Evolutionary conservation across 2,888 invertebrate species (phyloP).

Genomic region (Willowsia nigromaculata): DNA sequence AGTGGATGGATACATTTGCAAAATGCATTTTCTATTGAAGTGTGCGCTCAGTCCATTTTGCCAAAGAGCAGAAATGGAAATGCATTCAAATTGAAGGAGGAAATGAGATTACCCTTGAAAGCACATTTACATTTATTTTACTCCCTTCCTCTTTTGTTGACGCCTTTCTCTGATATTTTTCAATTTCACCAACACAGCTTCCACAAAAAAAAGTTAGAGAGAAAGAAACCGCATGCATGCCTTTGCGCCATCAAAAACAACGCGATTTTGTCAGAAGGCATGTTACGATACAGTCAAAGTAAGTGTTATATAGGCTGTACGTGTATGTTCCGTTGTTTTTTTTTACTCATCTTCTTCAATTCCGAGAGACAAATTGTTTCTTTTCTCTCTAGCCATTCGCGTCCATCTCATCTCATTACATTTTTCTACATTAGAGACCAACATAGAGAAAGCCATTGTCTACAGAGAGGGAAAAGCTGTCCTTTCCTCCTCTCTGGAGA

Average conservation of each 20-base stretch:
- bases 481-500: background rate
- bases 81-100: background rate
- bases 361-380: constrained; percentile 24
- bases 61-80: background rate
- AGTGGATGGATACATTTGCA: background rate
- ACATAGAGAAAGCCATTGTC: background rate
- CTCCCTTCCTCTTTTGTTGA: constrained; percentile 6
- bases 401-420: constrained; percentile 23
- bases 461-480: background rate
- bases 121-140: background rate
- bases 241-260: background rate
- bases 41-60: background rate
- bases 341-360: background rate
- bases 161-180: background rate
- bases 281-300: background rate
- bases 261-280: background rate
- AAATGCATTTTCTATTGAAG: background rate
- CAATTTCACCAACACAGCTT: background rate
- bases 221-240: background rate
- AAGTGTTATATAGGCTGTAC: background rate
- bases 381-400: background rate
- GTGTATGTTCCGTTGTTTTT: background rate
- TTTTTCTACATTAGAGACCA: background rate
- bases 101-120: background rate
- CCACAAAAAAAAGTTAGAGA: background rate